A percentile compares a stretch with the other conserved stretches of the same genome.
These are phyloP conservation scores for Clusia tigrina DNA, from an alignment of 2,888 invertebrate species.

Conservation along the genomic window DNA sequence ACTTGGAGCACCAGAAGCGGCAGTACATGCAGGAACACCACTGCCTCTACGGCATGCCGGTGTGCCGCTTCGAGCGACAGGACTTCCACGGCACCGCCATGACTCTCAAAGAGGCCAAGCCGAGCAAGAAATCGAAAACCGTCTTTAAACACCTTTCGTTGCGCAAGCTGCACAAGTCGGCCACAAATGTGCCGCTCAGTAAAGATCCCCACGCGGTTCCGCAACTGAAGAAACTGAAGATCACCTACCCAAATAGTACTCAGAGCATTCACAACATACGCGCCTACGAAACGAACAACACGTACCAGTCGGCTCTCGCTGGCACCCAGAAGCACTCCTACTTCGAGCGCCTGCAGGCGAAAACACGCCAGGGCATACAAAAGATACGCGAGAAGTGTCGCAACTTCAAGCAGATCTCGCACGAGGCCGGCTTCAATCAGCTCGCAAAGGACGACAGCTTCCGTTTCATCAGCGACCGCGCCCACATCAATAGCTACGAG, in stretches of 20 bases:
- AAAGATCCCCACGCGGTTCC: slow-evolving; percentile 38
- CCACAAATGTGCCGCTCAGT: slow-evolving; percentile 22
- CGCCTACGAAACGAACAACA: slow-evolving; percentile 12
- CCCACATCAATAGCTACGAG: slow-evolving; percentile 58
- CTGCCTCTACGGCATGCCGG: slow-evolving; percentile 55
- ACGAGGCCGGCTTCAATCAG: slow-evolving; percentile 53
- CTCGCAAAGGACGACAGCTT: slow-evolving; percentile 60
- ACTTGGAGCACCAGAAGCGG: slow-evolving; percentile 32
- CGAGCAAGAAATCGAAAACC: slow-evolving; percentile 27
- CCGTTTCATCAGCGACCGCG: slow-evolving; percentile 59
- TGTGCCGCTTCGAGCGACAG: slow-evolving; percentile 58
- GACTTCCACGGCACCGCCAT: slow-evolving; percentile 46
- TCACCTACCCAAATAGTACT: slow-evolving; percentile 62
- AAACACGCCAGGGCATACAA: slow-evolving; percentile 59
- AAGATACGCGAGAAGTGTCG: slow-evolving; percentile 62
- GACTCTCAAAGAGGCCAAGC: slow-evolving; percentile 33
- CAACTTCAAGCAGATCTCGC: slow-evolving; percentile 48
- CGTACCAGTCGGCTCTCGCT: slow-evolving; percentile 13
- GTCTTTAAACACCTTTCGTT: slow-evolving; percentile 51
- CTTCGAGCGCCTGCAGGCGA: slow-evolving; percentile 61
- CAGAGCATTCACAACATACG: slow-evolving; percentile 53
- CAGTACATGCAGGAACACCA: slow-evolving; percentile 36
- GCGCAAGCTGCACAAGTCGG: slow-evolving; percentile 41
- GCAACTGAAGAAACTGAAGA: slow-evolving; percentile 56
- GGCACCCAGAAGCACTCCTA: slow-evolving; percentile 47